Base-by-base conservation (phyloP, 2,113 vertebrate genomes). In the Eulacestoma nigropectus region DNA sequence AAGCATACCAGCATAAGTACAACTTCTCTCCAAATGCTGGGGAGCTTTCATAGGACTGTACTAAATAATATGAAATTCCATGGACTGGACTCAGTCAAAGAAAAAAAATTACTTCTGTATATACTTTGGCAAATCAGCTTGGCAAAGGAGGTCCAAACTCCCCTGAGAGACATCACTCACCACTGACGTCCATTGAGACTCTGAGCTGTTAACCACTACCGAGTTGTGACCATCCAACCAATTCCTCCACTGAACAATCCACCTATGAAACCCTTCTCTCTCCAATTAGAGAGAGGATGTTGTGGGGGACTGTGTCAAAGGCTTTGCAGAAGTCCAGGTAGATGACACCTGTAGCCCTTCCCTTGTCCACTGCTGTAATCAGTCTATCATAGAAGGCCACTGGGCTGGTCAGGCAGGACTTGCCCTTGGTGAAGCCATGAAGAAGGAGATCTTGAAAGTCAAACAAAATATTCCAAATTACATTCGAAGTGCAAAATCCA, bases 141-240 rank as follows among this genome's bases (percentile, higher is more conserved):
- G 6, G 29, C 67, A 79, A 49, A 86, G 7, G 26, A 52, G 23
- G 25, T 59, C 27, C 18, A 83, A 37, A 76, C 23, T 49, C 20
- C 20, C 30, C 29, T 27, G 29, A 7, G 9, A 47, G 16, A 63
- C 11, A 26, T 8, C n/a, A 39, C 14, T 39, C n/a, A 46, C 9
- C 29, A 29, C 21, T n/a, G 41, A n/a, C 39, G 20, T 32, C 65
- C n/a, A 35, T 1, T 49, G 35, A 16, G 57, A 41, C n/a, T n/a
- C 47, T 56, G 30, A 55, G 30, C 9, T 47, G 30, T n/a, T 47
- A 25, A 55, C 5, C 41, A 26, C 25, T 32, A 22, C n/a, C 11
- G 33, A 21, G 7, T 55, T 41, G 25, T 0, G 0, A 7, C 41
- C 25, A 72, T 72, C 30, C 65, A 63, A 41, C 20, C 30, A 63